Percentiles rank a stretch among this genome's conserved stretches.
Evolutionary conservation across 2,888 invertebrate genomes (phyloP).

Genomic region (Siphonodentalium dalli): DNA sequence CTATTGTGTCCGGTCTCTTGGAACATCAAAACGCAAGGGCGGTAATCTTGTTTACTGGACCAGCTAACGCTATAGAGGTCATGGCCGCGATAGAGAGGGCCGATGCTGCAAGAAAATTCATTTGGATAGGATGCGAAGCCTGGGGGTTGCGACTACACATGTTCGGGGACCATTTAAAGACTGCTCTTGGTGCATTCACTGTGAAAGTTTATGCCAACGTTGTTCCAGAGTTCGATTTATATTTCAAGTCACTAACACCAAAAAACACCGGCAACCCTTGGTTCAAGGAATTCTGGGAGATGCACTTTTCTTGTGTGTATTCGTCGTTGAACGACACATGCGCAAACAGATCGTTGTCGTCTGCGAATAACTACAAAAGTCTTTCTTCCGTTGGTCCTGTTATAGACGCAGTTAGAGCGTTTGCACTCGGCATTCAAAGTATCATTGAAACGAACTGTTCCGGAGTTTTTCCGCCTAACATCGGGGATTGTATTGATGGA

Average conservation of each 20-base stretch:
- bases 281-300: conserved; percentile 3
- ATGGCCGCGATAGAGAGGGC: conserved; percentile 29
- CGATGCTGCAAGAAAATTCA: conserved; percentile 31
- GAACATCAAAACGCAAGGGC: conserved; percentile 29
- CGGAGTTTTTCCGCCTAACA: too few relatives aligned
- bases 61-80: conserved; percentile 30
- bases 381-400: too few relatives aligned
- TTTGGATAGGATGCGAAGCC: conserved; percentile 51
- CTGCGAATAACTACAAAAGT: too few relatives aligned
- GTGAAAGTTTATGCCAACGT: conserved; percentile 22
- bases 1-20: conserved; percentile 18
- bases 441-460: too few relatives aligned
- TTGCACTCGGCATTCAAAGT: too few relatives aligned
- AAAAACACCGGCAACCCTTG: conserved; percentile 8
- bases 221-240: conserved; percentile 34
- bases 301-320: too few relatives aligned
- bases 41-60: conserved; percentile 43
- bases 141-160: conserved; percentile 28
- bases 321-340: too few relatives aligned
- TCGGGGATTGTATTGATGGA: too few relatives aligned
- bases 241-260: conserved; percentile 39
- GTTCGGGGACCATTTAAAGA: conserved; percentile 31
- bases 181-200: conserved; percentile 37
- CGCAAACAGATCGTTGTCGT: too few relatives aligned
- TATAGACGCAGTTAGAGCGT: too few relatives aligned